Base-by-base conservation (phyloP, 1,140 invertebrate genomes). In the Sarcophaga bullata region DNA sequence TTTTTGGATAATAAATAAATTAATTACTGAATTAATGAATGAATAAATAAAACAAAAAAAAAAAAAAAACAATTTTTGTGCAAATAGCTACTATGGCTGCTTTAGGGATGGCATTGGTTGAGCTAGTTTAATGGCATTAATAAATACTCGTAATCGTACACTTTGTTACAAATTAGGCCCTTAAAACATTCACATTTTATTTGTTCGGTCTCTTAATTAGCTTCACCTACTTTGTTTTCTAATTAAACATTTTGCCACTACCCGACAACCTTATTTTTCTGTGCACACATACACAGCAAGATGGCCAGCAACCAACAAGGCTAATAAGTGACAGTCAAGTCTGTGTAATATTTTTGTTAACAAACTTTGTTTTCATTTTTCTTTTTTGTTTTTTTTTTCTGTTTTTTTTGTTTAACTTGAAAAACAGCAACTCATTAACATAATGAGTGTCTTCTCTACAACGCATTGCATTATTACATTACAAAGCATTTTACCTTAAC, bases 211-310 rank as follows among this genome's bases (percentile, higher is more conserved):
- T 68, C 62, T 68, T 68, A 68, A 68, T 68, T 68, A 68, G 62
- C 62, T 68, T 68, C 62, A 68, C 62, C 62, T 68, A 25, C 62
- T 68, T 68, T 68, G 62, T 68, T 19, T 68, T 68, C 17, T 68
- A 19, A 68, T 68, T 68, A 68, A 68, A 68, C 17, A 68, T 37
- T 37, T 37, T 37, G 25, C 25, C 25, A 37, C 25, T 37, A 37
- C 25, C 25, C 25, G 25, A 37, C 25, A 2, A 37, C 25, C 25
- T 37, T 37, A 2, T 4, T 37, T 52, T 52, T 52, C 6, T 37
- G 1, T 37, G 25, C 4, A 37, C 25, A 37, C n/a, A 68, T 0
- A 9, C 62, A 9, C 62, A 68, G 17, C 7, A 8, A 19, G 17
- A 19, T 17, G n/a, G 17, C 4, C 25, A 1, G 25, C 8, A 9